Evolutionary conservation across 2,797 vertebrate genomes (phyloP), one percentile per base, ranked within the genome.

Genomic region (Coluber constrictor): DNA sequence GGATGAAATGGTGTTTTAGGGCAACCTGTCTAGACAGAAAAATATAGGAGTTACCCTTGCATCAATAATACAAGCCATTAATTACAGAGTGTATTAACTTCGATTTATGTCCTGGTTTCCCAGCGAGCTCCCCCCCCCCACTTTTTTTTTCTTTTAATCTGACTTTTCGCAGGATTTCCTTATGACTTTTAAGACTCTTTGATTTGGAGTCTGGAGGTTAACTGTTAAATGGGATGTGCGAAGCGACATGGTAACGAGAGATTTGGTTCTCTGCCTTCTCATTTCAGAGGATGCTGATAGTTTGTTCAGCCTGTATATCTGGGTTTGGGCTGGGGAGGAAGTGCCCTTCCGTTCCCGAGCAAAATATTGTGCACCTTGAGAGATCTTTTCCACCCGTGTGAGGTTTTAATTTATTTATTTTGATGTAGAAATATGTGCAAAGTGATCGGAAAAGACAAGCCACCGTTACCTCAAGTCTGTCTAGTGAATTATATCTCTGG

Each of bases 21-120:
- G 51, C 27, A 89, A 16, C 87, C 91, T 92, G 87, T 88, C 61
- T 88, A 92, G 63, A 54, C 91, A 60, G 61, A 59, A 47, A 88
- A 60, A 57, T 92, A 18, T 3, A 47, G 15, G 54, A 13, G 61
- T 57, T 59, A 8, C 61, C 2, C 4, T 59, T 59, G 1, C 56
- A 54, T 16, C 55, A 23, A 10, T 86, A 23, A 9, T 63, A 2
- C 63, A 37, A 27, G 15, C 89, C 29, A 47, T 92, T 92, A 55
- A 92, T 89, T 89, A 60, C 5, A 32, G 54, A 37, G 51, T 15
- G 47, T n/a, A 23, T 89, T 56, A 20, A 55, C 70, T 89, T 37
- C 23, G 8, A 3, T 59, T 66, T 89, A 16, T 15, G 37, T 54
- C 66, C 23, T 25, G 63, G 74, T 59, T 1, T 29, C 88, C 57